These are phyloP conservation scores for Morpho helenor DNA, from an alignment of 2,888 invertebrate genomes.

Conservation along the genomic window DNA sequence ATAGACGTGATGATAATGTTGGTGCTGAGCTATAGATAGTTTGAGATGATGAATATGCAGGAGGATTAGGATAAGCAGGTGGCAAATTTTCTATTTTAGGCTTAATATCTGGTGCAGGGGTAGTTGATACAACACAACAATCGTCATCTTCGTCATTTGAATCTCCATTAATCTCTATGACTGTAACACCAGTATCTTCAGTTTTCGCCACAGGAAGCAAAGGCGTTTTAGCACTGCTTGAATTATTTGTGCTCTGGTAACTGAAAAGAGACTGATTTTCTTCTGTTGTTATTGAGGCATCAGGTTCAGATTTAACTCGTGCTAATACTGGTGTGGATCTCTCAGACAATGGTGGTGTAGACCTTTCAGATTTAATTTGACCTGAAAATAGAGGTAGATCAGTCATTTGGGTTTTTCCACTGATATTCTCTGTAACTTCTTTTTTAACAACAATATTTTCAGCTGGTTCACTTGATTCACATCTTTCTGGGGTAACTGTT, in stretches of 20 bases:
- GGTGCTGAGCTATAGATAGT: constrained; percentile 30
- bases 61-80: constrained; percentile 44
- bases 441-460: constrained; percentile 61
- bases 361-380: constrained; percentile 61
- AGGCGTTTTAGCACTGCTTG: constrained; percentile 31
- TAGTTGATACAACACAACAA: constrained; percentile 70
- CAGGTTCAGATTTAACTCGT: constrained; percentile 59
- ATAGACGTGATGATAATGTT: constrained; percentile 37
- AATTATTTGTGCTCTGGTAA: constrained; percentile 22
- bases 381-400: constrained; percentile 52
- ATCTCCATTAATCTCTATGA: constrained; percentile 72
- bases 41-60: constrained; percentile 39
- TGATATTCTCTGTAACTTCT: constrained; percentile 43
- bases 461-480: constrained; percentile 38
- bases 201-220: constrained; percentile 57
- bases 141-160: constrained; percentile 73
- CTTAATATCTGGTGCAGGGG: constrained; percentile 65
- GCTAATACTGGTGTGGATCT: constrained; percentile 52
- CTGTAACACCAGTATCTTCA: constrained; percentile 52
- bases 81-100: constrained; percentile 58
- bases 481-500: constrained; percentile 35
- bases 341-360: constrained; percentile 46
- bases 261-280: constrained; percentile 32
- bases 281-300: constrained; percentile 26
- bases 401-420: constrained; percentile 35